These are phyloP conservation scores for Cervus canadensis DNA, from an alignment of 2,113 vertebrate species.

Conservation along the genomic window DNA sequence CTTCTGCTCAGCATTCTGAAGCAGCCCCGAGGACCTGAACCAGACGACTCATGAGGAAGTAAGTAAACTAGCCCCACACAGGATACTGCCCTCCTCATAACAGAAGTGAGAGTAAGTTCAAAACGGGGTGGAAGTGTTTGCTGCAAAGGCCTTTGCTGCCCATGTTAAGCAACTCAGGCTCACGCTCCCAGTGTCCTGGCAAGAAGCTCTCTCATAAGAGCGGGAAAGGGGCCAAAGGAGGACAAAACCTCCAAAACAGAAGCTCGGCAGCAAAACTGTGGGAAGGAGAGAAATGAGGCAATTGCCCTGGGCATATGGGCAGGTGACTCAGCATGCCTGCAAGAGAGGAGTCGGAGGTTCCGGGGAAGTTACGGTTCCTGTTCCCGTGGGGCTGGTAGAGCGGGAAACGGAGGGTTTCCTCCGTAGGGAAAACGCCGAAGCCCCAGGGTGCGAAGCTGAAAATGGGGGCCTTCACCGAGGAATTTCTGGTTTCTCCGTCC, in stretches of 20 bases:
- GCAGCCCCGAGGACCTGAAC: background rate
- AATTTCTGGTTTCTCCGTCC: background rate
- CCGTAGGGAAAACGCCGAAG: background rate
- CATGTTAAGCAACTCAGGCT: background rate
- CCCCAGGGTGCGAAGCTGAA: background rate
- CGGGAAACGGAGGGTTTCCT: background rate
- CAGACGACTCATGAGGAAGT: background rate
- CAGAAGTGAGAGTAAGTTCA: background rate
- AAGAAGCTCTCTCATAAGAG: slow-evolving; percentile 2
- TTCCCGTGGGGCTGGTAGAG: background rate
- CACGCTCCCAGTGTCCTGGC: background rate
- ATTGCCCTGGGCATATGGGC: background rate
- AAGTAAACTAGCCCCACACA: background rate
- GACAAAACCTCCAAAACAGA: background rate
- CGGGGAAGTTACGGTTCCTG: background rate
- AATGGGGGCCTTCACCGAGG: background rate
- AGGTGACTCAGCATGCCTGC: background rate
- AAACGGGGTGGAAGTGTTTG: background rate
- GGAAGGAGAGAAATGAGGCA: background rate
- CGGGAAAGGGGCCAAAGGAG: background rate
- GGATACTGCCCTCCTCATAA: rapidly evolving
- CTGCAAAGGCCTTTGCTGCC: background rate
- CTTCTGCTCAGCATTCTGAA: background rate
- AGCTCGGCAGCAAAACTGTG: background rate
- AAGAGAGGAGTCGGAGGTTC: background rate